Conservation (phyloP, 1,140 invertebrate species). For the Hirudo medicinalis region DNA sequence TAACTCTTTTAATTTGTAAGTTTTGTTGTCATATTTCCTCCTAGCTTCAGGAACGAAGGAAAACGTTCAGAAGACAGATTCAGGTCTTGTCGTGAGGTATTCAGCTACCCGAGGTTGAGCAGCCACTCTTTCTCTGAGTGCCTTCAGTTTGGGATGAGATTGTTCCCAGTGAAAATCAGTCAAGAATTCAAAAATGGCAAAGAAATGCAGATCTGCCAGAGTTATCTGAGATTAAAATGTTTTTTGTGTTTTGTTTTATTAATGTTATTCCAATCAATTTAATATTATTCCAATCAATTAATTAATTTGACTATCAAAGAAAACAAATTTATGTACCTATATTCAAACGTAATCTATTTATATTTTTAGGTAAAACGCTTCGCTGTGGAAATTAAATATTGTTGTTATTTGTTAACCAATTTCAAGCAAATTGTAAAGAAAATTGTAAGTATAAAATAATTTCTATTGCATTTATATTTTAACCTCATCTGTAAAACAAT, state of each 20-base stretch:
- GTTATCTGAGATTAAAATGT: background rate
- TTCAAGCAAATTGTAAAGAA: background rate
- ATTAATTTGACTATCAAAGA: no score
- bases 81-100: constrained; percentile 16
- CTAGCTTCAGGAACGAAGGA: background rate
- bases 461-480: background rate
- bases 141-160: constrained; percentile 10
- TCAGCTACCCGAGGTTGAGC: background rate
- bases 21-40: no score
- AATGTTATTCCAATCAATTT: no score
- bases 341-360: background rate
- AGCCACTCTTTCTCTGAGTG: constrained; percentile 9
- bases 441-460: background rate
- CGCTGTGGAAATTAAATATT: background rate
- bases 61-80: constrained; percentile 5
- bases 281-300: no score
- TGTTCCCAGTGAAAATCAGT: background rate
- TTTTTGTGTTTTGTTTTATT: no score
- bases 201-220: constrained; percentile 17
- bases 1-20: no score
- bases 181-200: background rate
- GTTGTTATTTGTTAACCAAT: background rate
- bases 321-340: background rate
- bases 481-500: no score
- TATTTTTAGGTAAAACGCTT: background rate